phyloP scores from a whole-genome alignment of 2,797 vertebrate genomes.

The Centroberyx gerrardi region DNA sequence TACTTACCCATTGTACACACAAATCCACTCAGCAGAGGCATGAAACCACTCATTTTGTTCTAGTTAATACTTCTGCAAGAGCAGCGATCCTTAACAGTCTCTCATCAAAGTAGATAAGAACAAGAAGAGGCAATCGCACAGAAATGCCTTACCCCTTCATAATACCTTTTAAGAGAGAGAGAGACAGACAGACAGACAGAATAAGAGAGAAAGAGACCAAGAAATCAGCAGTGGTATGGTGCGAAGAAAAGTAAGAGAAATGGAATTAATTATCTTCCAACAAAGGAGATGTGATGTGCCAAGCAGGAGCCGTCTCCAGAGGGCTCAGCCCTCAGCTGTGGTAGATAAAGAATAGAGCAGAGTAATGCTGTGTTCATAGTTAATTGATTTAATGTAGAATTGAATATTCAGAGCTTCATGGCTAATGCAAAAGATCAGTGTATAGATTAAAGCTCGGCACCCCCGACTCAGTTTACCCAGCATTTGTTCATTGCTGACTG shows the following conservation, averaged over 20 bases:
- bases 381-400: conserved; percentile 75
- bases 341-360: conserved; percentile 64
- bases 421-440: conserved; percentile 47
- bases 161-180: conserved; percentile 50
- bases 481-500: conserved; percentile 4
- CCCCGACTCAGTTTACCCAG: background rate
- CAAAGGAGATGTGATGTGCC: conserved; percentile 69
- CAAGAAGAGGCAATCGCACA: conserved; percentile 48
- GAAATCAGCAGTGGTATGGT: conserved; percentile 47
- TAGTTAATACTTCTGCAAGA: conserved; percentile 29
- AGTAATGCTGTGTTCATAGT: conserved; percentile 64
- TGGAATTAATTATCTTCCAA: conserved; percentile 77
- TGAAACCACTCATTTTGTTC: conserved; percentile 34
- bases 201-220: conserved; percentile 39
- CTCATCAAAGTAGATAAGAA: conserved; percentile 64
- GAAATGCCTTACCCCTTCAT: conserved; percentile 7
- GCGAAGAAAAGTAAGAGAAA: conserved; percentile 62
- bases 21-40: conserved; percentile 19
- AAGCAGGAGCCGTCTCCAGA: conserved; percentile 58
- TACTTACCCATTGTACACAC: background rate
- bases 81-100: conserved; percentile 36
- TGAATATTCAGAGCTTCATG: conserved; percentile 63
- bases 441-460: background rate
- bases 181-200: conserved; percentile 13
- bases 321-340: conserved; percentile 63